Evolutionary conservation across 2,113 vertebrate genomes (phyloP).

Genomic region (Baryphthengus martii): DNA sequence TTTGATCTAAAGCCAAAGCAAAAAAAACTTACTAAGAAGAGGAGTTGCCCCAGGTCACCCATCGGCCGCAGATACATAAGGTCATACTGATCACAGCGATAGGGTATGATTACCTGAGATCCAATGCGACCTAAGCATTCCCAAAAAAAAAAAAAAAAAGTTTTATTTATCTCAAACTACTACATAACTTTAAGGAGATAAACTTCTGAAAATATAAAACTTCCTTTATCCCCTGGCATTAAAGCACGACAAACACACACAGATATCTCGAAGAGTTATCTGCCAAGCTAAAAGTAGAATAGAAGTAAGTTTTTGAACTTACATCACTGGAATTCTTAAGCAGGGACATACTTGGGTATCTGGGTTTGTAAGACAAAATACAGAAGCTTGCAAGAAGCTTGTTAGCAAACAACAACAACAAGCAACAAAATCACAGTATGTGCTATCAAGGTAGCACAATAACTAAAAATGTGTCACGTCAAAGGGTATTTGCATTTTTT

Average conservation of each 20-base stretch:
- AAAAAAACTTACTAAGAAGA: constrained; percentile 84
- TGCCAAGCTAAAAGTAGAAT: neutral
- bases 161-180: neutral
- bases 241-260: neutral
- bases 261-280: neutral
- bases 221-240: neutral
- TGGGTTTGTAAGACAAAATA: neutral
- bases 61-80: constrained; percentile 88
- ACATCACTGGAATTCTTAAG: neutral
- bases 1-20: neutral
- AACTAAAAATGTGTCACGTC: neutral
- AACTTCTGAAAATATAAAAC: neutral
- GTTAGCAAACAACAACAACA: neutral
- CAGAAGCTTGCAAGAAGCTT: neutral
- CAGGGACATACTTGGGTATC: neutral
- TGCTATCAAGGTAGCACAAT: neutral
- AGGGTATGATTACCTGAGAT: constrained; percentile 88
- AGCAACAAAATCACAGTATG: neutral
- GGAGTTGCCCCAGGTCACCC: constrained; percentile 93
- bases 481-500: neutral
- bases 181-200: neutral
- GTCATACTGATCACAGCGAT: constrained; percentile 91
- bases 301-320: neutral
- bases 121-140: constrained; percentile 85
- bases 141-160: neutral